Evolutionary conservation across 2,113 vertebrate genomes (phyloP), one percentile per base, ranked within the genome.

Genomic region (Tautogolabrus adspersus): DNA sequence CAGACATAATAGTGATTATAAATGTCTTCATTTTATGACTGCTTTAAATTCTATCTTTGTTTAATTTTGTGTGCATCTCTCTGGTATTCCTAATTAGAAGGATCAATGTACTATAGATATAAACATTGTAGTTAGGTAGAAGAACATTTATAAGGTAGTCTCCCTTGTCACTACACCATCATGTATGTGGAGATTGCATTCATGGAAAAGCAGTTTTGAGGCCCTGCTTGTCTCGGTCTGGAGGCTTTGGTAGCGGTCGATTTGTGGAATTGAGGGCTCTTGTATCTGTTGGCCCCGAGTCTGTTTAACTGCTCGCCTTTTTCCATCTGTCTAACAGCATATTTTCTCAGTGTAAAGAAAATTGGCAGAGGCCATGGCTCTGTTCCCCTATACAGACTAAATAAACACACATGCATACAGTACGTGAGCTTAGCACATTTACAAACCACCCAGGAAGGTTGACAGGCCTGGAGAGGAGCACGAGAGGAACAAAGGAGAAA

Each of bases 321-420:
- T 92, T 89, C 90, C 88, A 91, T 87, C 88, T 85, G 74, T 89
- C 82, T 84, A 75, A 86, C 90, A 83, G 79, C 91, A 92, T 88
- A 93, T 91, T 94, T 93, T 93, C 85, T 90, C 86, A 91, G 84
- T 84, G 91, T 88, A 89, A 87, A 93, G 89, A 94, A 93, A 93
- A 94, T 84, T 93, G 92, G 91, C 89, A 78, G 86, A 76, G 84
- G 71, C 80, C 63, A 10, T 40, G 63, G 67, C 82, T 91, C 90
- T 88, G 90, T 93, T 93, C 91, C 90, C 84, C 92, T 89, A 82
- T 84, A 75, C 88, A 92, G 91, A 94, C 91, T 92, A 94, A 94
- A 95, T 94, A 94, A 94, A 92, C 90, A 93, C 64, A 62, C 81
- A 81, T 84, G 77, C 77, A 81, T 78, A 72, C 70, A 70, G 62